Evolutionary conservation across 2,113 vertebrate species (phyloP), one percentile per base, ranked within the genome.

Genomic region (Pseudopodoces humilis): DNA sequence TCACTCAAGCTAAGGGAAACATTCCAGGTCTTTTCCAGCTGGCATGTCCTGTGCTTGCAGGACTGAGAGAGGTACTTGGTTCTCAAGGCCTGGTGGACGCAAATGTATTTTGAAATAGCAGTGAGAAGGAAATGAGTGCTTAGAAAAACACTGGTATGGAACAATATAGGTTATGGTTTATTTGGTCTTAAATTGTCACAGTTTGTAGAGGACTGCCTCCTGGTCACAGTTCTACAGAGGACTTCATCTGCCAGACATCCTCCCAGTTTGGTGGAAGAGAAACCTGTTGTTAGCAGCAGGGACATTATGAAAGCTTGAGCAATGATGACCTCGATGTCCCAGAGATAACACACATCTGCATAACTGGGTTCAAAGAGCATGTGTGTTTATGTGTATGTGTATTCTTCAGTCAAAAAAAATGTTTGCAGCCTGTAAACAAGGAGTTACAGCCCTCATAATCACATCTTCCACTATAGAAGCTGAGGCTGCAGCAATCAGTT

Each of bases 401-500:
- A 63, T 86, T 68, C 64, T 77, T 83, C 62, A 64, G 69, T 92
- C 15, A 58, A 91, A 84, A 86, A 78, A 30, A 52, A 8, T 0
- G 11, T 39, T 39, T 77, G 63, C 72, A 83, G 19, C 52, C 44
- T 78, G 12, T 71, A 75, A 81, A 41, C 64, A 43, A 67, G 76
- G 76, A 88, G 43, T 69, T 89, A 80, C 30, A 83, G 87, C 46
- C 71, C 39, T 68, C 85, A 15, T 59, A 93, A 86, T 88, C 76
- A 59, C 83, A 0, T 88, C 68, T 92, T 81, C 88, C 46, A 78
- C 79, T 92, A 65, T 92, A 77, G 93, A 96, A 93, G 88, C 72
- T 79, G 90, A 90, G 44, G 75, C 83, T 94, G 70, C 76, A 94
- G 83, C 80, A 94, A 2, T 70, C 90, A 94, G 47, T 85, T 85